phyloP scores from a whole-genome alignment of 2,888 invertebrate genomes.

The Megaustenia siamemsis region DNA sequence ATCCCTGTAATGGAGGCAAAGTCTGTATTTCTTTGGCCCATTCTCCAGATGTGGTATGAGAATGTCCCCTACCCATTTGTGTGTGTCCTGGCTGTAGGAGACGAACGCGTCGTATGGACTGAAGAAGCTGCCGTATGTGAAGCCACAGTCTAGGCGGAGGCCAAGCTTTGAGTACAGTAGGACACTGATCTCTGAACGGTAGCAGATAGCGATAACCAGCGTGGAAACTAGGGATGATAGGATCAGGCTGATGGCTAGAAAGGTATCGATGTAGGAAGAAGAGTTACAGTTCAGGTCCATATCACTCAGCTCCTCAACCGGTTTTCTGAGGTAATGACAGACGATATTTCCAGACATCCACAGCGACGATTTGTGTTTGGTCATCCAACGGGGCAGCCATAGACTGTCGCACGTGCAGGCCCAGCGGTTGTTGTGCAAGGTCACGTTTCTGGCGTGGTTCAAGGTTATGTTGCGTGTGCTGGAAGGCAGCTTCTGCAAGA shows the following conservation, averaged over 20 bases:
- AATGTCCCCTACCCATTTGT: slow-evolving; percentile 91
- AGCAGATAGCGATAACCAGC: slow-evolving; percentile 45
- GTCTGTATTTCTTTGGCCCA: slow-evolving; percentile 82
- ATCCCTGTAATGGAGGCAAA: slow-evolving; percentile 70
- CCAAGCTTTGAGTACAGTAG: slow-evolving; percentile 59
- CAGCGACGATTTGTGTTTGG: slow-evolving; percentile 40
- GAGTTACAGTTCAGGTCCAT: slow-evolving; percentile 49
- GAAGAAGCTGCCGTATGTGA: slow-evolving; percentile 50
- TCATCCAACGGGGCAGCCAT: slow-evolving; percentile 56
- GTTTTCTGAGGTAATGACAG: slow-evolving; percentile 48
- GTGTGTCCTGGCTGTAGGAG: slow-evolving; percentile 89
- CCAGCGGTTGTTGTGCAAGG: slow-evolving; percentile 57
- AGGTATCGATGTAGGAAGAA: slow-evolving; percentile 44
- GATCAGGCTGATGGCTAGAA: slow-evolving; percentile 47
- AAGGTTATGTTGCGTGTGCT: slow-evolving; percentile 54
- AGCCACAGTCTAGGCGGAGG: slow-evolving; percentile 56
- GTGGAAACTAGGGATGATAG: slow-evolving; percentile 51
- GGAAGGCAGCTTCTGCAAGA: slow-evolving; percentile 53
- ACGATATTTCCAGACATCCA: slow-evolving; percentile 49
- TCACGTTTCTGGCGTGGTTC: slow-evolving; percentile 48
- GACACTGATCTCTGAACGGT: slow-evolving; percentile 52
- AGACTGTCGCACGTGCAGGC: slow-evolving; percentile 55
- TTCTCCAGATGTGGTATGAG: slow-evolving; percentile 90
- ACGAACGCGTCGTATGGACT: slow-evolving; percentile 90
- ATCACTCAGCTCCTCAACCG: slow-evolving; percentile 45